These are phyloP conservation scores for Plectus sambesii DNA, from an alignment of 1,140 invertebrate species.

Conservation along the genomic window DNA sequence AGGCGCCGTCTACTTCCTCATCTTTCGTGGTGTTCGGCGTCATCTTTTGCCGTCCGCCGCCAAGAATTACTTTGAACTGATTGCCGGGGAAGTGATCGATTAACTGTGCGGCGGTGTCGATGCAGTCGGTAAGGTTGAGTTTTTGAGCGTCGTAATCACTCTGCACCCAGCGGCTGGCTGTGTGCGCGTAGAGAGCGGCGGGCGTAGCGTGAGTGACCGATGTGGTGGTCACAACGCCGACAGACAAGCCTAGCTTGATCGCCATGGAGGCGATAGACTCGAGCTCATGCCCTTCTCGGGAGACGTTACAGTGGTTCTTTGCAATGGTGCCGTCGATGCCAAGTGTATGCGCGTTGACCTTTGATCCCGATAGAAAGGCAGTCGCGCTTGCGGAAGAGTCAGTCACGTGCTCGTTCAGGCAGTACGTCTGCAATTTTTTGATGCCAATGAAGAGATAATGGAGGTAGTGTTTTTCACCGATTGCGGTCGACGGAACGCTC, in stretches of 20 bases:
- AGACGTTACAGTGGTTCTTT: conserved; percentile 46
- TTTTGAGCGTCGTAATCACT: conserved; percentile 29
- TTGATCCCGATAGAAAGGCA: conserved; percentile 63
- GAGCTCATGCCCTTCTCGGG: conserved; percentile 6
- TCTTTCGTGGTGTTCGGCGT: background rate
- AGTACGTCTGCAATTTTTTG: conserved; percentile 65
- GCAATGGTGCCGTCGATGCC: conserved; percentile 50
- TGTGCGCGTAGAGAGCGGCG: conserved; percentile 67
- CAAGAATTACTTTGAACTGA: conserved; percentile 57
- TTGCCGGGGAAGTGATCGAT: conserved; percentile 61
- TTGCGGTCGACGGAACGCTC: too few relatives aligned
- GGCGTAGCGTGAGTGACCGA: conserved; percentile 83
- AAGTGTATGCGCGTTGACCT: conserved; percentile 57
- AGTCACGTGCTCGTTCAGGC: conserved; percentile 63
- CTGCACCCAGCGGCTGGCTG: conserved; percentile 52
- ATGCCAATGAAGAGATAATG: too few relatives aligned
- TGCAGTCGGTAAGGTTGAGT: conserved; percentile 47
- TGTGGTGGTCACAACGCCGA: conserved; percentile 78
- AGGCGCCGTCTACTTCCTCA: background rate
- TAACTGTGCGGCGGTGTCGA: conserved; percentile 66
- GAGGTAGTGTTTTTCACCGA: too few relatives aligned
- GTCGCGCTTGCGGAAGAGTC: conserved; percentile 68
- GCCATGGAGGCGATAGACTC: conserved; percentile 8
- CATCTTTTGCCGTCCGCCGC: background rate
- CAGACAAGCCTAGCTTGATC: conserved; percentile 56